Percentiles rank a stretch among this genome's conserved stretches.
Conservation (phyloP, 2,888 invertebrate species). For the Cactoblastis cactorum region DNA sequence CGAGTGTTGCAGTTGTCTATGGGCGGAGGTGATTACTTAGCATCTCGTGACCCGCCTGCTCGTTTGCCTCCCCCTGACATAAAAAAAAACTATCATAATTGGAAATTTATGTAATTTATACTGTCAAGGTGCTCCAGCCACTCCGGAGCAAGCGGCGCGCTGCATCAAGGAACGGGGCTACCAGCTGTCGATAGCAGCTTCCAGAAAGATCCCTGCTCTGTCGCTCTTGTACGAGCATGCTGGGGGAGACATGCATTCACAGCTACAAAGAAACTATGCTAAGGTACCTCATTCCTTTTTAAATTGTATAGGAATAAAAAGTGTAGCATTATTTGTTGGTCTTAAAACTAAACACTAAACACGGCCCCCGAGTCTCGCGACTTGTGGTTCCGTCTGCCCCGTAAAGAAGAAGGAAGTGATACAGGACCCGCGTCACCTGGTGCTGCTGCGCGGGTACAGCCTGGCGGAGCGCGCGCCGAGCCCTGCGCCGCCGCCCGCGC, state of each 20-base stretch:
- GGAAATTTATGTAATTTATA: neutral
- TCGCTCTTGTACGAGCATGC: conserved; percentile 94
- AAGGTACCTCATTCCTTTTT: conserved; percentile 72
- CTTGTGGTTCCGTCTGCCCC: neutral
- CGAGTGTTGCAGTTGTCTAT: too few species aligned
- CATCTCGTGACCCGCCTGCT: too few species aligned
- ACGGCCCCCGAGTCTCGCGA: too few species aligned
- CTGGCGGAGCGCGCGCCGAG: conserved; percentile 83
- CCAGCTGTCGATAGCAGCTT: conserved; percentile 92
- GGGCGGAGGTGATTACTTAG: too few species aligned
- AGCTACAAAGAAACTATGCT: conserved; percentile 93
- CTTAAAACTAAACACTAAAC: too few species aligned
- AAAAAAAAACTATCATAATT: too few species aligned
- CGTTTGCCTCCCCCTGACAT: too few species aligned
- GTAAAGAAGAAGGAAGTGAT: neutral
- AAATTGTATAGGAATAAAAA: too few species aligned
- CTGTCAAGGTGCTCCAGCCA: conserved; percentile 54
- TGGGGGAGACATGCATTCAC: conserved; percentile 89
- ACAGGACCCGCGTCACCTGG: conserved; percentile 88
- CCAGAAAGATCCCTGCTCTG: conserved; percentile 91
- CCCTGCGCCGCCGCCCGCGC: conserved; percentile 79
- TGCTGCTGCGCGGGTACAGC: conserved; percentile 87
- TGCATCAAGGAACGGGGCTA: conserved; percentile 90
- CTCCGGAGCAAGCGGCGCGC: conserved; percentile 90
- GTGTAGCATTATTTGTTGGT: too few species aligned